These are phyloP conservation scores for Oscheius sp. DNA, from an alignment of 2,888 invertebrate genomes.

Conservation along the genomic window DNA sequence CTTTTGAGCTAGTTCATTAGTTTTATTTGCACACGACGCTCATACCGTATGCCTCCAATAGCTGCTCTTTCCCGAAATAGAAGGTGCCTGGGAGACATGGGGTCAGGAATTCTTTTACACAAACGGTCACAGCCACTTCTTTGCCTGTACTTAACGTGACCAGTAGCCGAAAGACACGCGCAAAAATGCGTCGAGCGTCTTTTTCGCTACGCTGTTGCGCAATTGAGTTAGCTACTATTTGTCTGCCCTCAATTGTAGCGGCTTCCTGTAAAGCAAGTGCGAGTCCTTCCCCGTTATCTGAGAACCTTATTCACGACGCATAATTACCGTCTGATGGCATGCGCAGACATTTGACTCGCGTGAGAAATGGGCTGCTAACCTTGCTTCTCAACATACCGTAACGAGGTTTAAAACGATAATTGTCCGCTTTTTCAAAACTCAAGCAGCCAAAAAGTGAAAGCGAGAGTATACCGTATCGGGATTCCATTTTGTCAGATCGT, in stretches of 20 bases:
- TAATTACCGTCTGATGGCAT: conserved; percentile 35
- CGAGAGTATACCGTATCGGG: conserved; percentile 28
- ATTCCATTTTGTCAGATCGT: conserved; percentile 33
- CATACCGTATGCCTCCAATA: conserved; percentile 32
- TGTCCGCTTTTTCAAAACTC: background rate
- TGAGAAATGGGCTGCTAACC: conserved; percentile 15
- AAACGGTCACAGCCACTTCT: background rate
- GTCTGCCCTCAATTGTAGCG: conserved; percentile 48
- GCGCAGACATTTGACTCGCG: conserved; percentile 24
- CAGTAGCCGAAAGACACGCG: conserved; percentile 1
- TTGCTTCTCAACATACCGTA: conserved; percentile 11
- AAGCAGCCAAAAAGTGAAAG: background rate
- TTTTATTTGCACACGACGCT: conserved; percentile 32
- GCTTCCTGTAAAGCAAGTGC: conserved; percentile 44
- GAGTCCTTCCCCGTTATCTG: conserved; percentile 23
- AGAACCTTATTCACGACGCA: conserved; percentile 34
- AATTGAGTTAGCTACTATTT: conserved; percentile 40
- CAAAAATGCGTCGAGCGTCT: conserved; percentile 13
- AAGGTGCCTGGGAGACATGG: background rate
- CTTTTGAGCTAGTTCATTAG: conserved; percentile 34
- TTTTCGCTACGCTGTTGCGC: conserved; percentile 18
- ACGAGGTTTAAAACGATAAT: background rate
- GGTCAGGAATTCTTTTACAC: conserved; percentile 3
- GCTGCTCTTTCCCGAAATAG: conserved; percentile 11
- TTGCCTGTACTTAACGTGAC: background rate